These are phyloP conservation scores for Chironomus riparius DNA, from an alignment of 2,888 invertebrate genomes.

Conservation along the genomic window DNA sequence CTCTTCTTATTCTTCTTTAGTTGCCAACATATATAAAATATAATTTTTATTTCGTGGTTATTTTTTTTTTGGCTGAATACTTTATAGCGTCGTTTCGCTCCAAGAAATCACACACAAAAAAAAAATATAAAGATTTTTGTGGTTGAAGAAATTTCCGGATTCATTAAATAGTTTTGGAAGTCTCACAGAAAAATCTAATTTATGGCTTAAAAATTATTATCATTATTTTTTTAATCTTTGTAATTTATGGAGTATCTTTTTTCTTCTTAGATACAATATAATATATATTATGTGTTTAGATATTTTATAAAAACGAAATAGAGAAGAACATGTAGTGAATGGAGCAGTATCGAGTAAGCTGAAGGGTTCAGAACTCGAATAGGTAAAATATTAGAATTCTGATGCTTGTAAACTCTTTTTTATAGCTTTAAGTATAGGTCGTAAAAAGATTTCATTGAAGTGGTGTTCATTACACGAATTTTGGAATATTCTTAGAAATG, in stretches of 20 bases:
- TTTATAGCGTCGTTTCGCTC: conserved; percentile 8
- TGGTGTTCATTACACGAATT: too few relatives aligned
- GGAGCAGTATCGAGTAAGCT: too few relatives aligned
- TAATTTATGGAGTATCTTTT: conserved; percentile 16
- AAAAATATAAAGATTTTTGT: not conserved
- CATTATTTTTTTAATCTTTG: not conserved
- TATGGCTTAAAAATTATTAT: conserved; percentile 14
- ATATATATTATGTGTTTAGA: not conserved
- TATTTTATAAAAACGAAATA: too few relatives aligned
- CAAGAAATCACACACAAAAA: not conserved
- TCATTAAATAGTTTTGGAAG: conserved; percentile 19
- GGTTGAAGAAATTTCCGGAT: conserved; percentile 22
- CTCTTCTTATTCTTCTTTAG: not conserved
- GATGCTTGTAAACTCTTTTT: too few relatives aligned
- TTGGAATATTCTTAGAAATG: too few relatives aligned
- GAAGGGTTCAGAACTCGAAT: too few relatives aligned
- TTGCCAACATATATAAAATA: conserved; percentile 23
- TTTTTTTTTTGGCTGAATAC: not conserved
- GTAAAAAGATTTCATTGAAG: too few relatives aligned
- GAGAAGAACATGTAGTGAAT: not conserved
- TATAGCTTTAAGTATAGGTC: too few relatives aligned
- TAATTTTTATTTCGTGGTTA: conserved; percentile 14
- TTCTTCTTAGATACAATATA: not conserved
- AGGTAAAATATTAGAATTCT: too few relatives aligned
- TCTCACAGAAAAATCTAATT: conserved; percentile 16